Percentiles rank a stretch among this genome's conserved stretches.
These are phyloP conservation scores for Pyxicephalus adspersus DNA, from an alignment of 2,113 vertebrate genomes.

Conservation along the genomic window DNA sequence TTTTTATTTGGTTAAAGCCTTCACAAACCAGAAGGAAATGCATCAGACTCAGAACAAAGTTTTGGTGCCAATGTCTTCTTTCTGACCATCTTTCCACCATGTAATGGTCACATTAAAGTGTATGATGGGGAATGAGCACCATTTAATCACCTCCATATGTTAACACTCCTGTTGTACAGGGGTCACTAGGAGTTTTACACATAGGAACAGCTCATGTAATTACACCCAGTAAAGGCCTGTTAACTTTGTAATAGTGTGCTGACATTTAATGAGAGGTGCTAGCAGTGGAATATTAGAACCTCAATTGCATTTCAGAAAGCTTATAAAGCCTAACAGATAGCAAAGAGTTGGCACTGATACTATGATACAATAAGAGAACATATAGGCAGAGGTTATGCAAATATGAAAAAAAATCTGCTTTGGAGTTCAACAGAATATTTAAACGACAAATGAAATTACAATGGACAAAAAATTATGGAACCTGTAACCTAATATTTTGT, in stretches of 20 bases:
- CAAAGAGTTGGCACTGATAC: neutral
- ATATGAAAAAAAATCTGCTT: too few species aligned
- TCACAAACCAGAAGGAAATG: neutral
- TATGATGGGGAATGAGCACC: neutral
- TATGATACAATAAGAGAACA: neutral
- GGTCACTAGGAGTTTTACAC: slow-evolving; percentile 30
- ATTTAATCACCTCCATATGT: slow-evolving; percentile 19
- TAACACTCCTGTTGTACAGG: neutral
- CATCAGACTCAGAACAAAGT: neutral
- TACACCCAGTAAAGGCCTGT: slow-evolving; percentile 6
- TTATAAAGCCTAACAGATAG: neutral
- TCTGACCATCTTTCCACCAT: slow-evolving; percentile 40
- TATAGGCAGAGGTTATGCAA: neutral
- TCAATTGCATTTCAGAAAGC: neutral
- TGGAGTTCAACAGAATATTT: too few species aligned
- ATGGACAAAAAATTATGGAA: too few species aligned
- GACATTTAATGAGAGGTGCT: neutral
- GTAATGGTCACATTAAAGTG: slow-evolving; percentile 1
- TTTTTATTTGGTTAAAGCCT: too few species aligned
- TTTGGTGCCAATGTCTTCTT: neutral
- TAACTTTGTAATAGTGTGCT: slow-evolving; percentile 2
- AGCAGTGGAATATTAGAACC: neutral
- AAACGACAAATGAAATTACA: too few species aligned
- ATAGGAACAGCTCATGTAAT: slow-evolving; percentile 23
- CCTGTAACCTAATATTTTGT: too few species aligned